These are phyloP conservation scores for Chalcis sispes DNA, from an alignment of 2,888 invertebrate genomes.

Conservation along the genomic window DNA sequence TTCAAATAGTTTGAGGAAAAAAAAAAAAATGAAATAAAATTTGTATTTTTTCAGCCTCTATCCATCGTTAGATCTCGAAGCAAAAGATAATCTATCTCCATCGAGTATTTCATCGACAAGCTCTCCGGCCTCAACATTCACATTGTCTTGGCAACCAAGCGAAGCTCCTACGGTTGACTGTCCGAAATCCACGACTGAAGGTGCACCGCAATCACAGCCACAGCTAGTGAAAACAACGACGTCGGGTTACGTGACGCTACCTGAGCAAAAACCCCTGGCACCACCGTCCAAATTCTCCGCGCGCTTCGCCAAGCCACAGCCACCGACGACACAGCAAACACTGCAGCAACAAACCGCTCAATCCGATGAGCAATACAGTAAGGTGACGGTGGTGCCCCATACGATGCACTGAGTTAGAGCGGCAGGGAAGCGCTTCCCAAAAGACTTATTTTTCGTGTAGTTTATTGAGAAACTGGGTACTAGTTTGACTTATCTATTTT, in stretches of 20 bases:
- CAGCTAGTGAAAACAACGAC: conserved; percentile 28
- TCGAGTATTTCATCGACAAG: conserved; percentile 51
- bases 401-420: conserved; percentile 64
- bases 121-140: conserved; percentile 53
- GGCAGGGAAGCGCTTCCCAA: too few relatives aligned
- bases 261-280: conserved; percentile 42
- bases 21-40: background rate
- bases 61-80: conserved; percentile 53
- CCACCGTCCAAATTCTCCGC: conserved; percentile 46
- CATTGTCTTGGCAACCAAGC: conserved; percentile 47
- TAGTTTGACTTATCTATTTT: conserved; percentile 30
- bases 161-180: background rate
- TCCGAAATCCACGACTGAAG: background rate
- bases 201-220: conserved; percentile 8
- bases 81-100: conserved; percentile 55
- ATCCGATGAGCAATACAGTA: conserved; percentile 72
- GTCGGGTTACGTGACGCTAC: conserved; percentile 68
- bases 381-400: conserved; percentile 70
- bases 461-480: conserved; percentile 44
- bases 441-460: background rate
- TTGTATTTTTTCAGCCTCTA: conserved; percentile 38
- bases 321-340: conserved; percentile 59
- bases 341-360: conserved; percentile 51
- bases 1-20: background rate
- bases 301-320: conserved; percentile 63